Conservation (phyloP, 2,888 invertebrate genomes). For the Heliothis peltigera region DNA sequence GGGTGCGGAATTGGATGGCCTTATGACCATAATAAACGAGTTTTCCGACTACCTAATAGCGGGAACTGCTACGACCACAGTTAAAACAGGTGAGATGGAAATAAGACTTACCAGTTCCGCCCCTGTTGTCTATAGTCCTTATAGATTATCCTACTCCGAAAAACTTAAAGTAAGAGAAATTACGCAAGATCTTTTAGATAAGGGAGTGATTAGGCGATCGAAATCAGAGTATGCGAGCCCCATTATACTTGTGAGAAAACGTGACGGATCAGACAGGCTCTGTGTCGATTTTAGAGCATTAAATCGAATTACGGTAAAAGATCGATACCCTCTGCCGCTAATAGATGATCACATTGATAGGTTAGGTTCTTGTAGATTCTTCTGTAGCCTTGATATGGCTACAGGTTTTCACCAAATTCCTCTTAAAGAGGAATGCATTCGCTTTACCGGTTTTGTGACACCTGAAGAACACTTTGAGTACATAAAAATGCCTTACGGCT, state of each 20-base stretch:
- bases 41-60: conserved; percentile 47
- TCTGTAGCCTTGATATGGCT: conserved; percentile 8
- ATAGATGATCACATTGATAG: too few species aligned
- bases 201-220: too few species aligned
- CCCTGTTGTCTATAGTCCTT: conserved; percentile 56
- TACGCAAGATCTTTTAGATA: neutral
- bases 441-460: neutral
- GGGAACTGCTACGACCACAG: conserved; percentile 57
- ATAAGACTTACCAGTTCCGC: conserved; percentile 48
- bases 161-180: neutral
- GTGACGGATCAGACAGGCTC: too few species aligned
- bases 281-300: too few species aligned
- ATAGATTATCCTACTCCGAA: conserved; percentile 16
- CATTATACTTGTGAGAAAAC: too few species aligned
- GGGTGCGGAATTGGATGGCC: neutral
- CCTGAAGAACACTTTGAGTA: neutral
- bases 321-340: too few species aligned
- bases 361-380: too few species aligned
- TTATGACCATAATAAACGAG: conserved; percentile 31
- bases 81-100: conserved; percentile 57
- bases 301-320: too few species aligned
- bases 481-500: conserved; percentile 2
- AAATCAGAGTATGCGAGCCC: too few species aligned
- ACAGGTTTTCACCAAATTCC: conserved; percentile 5
- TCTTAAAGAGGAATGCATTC: neutral